Conservation (phyloP, 1,140 invertebrate genomes). For the Calliphora vicina region DNA sequence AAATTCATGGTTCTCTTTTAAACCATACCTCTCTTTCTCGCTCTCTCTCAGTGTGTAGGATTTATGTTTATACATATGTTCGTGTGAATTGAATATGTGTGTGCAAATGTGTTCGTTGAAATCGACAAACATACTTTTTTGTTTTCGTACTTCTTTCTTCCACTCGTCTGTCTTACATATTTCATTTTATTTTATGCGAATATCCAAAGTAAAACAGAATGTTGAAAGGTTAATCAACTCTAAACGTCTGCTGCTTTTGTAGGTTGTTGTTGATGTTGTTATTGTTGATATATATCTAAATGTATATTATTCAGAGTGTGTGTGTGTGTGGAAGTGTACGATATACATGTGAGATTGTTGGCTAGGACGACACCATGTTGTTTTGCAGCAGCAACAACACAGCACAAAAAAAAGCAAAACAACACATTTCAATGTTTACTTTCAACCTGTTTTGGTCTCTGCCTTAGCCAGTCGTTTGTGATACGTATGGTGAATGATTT, state of each 20-base stretch:
- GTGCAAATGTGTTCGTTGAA: no score
- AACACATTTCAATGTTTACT: background rate
- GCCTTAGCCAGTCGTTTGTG: background rate
- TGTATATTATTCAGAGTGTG: background rate
- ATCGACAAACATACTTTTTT: background rate
- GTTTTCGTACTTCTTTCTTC: background rate
- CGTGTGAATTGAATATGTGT: no score
- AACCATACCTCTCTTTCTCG: background rate
- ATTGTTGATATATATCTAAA: background rate
- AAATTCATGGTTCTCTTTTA: no score
- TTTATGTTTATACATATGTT: no score
- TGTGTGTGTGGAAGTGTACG: no score
- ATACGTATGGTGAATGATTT: background rate
- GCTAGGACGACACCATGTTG: background rate
- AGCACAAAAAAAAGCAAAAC: background rate
- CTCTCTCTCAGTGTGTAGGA: background rate
- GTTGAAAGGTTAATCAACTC: slow-evolving; percentile 63
- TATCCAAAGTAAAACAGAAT: slow-evolving; percentile 56
- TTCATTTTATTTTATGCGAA: background rate
- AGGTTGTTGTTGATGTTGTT: slow-evolving; percentile 3
- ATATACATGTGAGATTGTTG: background rate
- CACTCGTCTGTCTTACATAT: background rate
- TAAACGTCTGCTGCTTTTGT: slow-evolving; percentile 29
- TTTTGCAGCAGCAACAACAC: background rate
- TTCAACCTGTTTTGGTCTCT: slow-evolving; percentile 31